Percentiles rank a stretch among this genome's conserved stretches.
Evolutionary conservation across 2,888 invertebrate species (phyloP).

Genomic region (Boloria euphrosyne): DNA sequence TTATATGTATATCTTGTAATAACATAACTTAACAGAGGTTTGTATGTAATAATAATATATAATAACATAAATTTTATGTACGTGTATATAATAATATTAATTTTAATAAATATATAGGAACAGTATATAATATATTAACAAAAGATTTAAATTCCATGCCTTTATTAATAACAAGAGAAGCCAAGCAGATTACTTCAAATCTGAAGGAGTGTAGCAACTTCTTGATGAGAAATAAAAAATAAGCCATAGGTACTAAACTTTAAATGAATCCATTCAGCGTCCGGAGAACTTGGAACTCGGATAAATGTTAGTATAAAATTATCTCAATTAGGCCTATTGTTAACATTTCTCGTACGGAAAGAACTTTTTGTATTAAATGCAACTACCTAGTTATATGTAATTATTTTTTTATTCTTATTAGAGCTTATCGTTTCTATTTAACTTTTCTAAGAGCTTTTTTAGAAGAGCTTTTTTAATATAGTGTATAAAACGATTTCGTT

Average conservation of each 20-base stretch:
- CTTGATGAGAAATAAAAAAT: constrained; percentile 6
- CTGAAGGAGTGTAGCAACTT: constrained; percentile 8
- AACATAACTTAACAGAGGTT: too few relatives aligned
- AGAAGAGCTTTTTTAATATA: too few relatives aligned
- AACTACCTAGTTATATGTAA: background rate
- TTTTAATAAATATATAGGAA: too few relatives aligned
- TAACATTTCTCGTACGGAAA: background rate
- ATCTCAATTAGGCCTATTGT: background rate
- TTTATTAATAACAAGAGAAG: constrained; percentile 7
- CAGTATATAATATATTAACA: background rate
- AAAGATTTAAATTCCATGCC: constrained; percentile 8
- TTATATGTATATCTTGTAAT: background rate
- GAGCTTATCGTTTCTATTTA: background rate
- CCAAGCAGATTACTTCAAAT: constrained; percentile 13
- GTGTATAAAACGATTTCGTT: too few relatives aligned
- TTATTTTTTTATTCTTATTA: constrained; percentile 1
- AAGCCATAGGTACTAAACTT: constrained; percentile 17
- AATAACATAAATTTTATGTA: too few relatives aligned
- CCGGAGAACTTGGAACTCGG: constrained; percentile 3
- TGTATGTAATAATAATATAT: too few relatives aligned
- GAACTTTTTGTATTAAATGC: background rate
- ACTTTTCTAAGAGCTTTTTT: background rate
- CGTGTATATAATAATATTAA: background rate
- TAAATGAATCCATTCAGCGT: constrained; percentile 23
- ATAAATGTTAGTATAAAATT: constrained; percentile 4